phyloP scores from a whole-genome alignment of 2,797 vertebrate species.

The Phoebastria nigripes region DNA sequence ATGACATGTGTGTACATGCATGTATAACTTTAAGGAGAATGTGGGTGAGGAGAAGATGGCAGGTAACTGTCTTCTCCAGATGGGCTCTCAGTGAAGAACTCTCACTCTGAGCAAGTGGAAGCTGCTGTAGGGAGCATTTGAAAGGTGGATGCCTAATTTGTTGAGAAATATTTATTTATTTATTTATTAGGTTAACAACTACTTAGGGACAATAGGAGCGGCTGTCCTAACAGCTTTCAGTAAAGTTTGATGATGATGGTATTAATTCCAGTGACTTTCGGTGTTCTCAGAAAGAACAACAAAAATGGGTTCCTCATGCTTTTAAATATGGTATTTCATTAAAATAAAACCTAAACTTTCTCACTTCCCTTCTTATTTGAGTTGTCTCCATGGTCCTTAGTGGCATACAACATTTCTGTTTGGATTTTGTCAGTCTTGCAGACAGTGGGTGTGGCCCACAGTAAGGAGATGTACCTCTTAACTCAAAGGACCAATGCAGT shows the following conservation, averaged over 20 bases:
- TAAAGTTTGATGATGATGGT: background rate
- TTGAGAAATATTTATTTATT: background rate
- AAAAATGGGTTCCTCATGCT: background rate
- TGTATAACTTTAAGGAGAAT: background rate
- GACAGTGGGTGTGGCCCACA: background rate
- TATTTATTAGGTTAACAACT: background rate
- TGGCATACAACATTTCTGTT: background rate
- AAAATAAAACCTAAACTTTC: background rate
- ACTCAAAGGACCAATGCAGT: background rate
- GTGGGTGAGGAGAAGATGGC: background rate
- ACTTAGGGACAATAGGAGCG: background rate
- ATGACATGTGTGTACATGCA: rapidly evolving
- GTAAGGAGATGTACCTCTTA: background rate
- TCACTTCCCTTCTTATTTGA: background rate
- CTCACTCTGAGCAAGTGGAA: background rate
- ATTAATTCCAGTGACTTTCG: background rate
- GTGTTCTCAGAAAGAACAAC: background rate
- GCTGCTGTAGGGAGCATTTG: background rate
- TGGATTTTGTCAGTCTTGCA: background rate
- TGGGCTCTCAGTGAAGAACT: background rate
- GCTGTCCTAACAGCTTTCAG: background rate
- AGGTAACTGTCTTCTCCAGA: background rate
- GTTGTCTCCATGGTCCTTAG: background rate
- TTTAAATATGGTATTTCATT: background rate
- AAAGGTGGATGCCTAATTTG: background rate